Conservation (phyloP, 2,888 invertebrate genomes). For the Cinara cedri region DNA sequence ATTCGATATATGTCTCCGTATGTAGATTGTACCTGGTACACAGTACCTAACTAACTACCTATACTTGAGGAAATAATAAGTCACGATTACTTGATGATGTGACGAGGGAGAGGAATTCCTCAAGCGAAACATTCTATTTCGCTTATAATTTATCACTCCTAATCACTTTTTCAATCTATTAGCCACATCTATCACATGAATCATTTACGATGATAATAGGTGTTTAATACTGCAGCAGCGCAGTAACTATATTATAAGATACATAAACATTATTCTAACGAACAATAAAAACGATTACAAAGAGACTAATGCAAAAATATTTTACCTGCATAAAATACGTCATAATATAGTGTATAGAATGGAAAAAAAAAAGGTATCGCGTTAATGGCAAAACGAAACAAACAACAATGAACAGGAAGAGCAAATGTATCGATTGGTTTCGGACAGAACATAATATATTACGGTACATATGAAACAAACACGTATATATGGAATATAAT, state of each 20-base stretch:
- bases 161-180: conserved; percentile 40
- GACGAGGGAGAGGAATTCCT: conserved; percentile 16
- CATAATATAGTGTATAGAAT: not conserved
- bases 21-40: not conserved
- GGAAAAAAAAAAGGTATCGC: not conserved
- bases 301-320: conserved; percentile 10
- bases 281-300: conserved; percentile 15
- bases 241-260: not conserved
- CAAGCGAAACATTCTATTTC: conserved; percentile 40
- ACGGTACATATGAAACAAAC: not conserved
- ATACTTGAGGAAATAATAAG: not conserved
- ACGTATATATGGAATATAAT: not conserved
- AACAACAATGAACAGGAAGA: conserved; percentile 45
- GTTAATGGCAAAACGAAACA: conserved; percentile 30
- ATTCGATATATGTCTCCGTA: too few species aligned
- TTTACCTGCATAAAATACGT: too few species aligned
- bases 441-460: conserved; percentile 11
- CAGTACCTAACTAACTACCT: not conserved
- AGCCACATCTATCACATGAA: conserved; percentile 31
- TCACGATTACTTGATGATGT: conserved; percentile 5
- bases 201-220: conserved; percentile 26
- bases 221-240: not conserved
- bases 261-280: conserved; percentile 4
- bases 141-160: conserved; percentile 1
- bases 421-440: conserved; percentile 40